A percentile compares a stretch with the other conserved stretches of the same genome.
These are phyloP conservation scores for Gnathonemus echidnorhynchus DNA, from an alignment of 2,113 vertebrate species.

Conservation along the genomic window DNA sequence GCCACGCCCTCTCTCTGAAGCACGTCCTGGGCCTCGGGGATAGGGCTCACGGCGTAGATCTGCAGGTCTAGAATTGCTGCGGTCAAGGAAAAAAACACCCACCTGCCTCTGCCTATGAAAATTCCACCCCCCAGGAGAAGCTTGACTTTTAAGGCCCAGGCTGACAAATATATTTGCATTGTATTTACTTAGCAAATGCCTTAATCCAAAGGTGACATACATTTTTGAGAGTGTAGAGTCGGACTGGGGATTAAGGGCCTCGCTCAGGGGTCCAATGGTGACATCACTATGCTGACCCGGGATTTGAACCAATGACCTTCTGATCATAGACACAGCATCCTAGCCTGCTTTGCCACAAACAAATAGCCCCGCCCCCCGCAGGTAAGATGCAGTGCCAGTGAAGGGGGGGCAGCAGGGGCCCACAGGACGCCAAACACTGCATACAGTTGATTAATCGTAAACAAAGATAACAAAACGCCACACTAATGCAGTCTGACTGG, in stretches of 20 bases:
- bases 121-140: background rate
- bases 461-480: slow-evolving; percentile 44
- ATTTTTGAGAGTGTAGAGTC: background rate
- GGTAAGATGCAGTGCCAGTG: background rate
- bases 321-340: background rate
- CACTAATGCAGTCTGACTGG: slow-evolving; percentile 39
- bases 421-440: slow-evolving; percentile 22
- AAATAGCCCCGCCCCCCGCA: background rate
- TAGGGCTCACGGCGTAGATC: slow-evolving; percentile 95
- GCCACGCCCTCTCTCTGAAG: slow-evolving; percentile 91
- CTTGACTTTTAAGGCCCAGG: background rate
- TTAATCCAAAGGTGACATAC: background rate
- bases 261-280: background rate
- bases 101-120: background rate
- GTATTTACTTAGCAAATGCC: background rate
- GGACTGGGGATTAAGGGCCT: background rate
- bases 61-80: slow-evolving; percentile 73
- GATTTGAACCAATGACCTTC: background rate
- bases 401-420: background rate
- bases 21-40: slow-evolving; percentile 93
- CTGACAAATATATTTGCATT: background rate
- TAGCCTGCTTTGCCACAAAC: background rate
- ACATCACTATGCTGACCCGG: background rate
- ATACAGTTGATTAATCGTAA: slow-evolving; percentile 39
- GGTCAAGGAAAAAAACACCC: slow-evolving; percentile 58